Conservation (phyloP, 2,888 invertebrate genomes). For the Lepidochitona cinerea region DNA sequence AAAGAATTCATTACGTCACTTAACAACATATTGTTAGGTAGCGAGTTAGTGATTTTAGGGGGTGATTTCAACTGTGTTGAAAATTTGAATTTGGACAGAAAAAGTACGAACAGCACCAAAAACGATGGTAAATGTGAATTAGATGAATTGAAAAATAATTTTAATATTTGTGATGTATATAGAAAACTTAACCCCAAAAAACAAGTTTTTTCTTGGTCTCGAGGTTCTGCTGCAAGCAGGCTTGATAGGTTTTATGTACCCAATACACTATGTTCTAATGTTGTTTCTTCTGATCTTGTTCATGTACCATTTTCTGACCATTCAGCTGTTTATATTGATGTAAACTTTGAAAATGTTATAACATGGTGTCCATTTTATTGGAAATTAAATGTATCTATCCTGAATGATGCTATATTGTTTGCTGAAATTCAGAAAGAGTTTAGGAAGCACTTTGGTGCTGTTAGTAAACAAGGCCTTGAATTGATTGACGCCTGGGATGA, state of each 20-base stretch:
- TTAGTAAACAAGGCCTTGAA: background rate
- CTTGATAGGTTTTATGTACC: background rate
- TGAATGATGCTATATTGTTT: background rate
- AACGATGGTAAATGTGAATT: slow-evolving; percentile 9
- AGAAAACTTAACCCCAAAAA: slow-evolving; percentile 14
- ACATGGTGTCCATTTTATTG: background rate
- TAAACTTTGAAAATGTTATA: background rate
- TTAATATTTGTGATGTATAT: slow-evolving; percentile 17
- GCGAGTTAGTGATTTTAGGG: slow-evolving; percentile 11
- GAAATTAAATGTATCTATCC: background rate
- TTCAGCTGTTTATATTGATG: background rate
- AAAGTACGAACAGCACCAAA: slow-evolving; percentile 13
- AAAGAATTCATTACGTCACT: background rate
- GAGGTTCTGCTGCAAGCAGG: background rate
- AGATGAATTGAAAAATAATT: slow-evolving; percentile 12
- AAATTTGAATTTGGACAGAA: slow-evolving; percentile 15
- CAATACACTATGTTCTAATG: background rate
- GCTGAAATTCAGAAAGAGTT: background rate
- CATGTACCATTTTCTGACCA: slow-evolving; percentile 3
- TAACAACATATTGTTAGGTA: background rate
- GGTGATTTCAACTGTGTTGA: slow-evolving; percentile 28
- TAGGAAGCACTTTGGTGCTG: background rate
- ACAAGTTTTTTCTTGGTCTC: background rate
- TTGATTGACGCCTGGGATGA: background rate
- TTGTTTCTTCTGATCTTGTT: background rate